Evolutionary conservation across 2,797 vertebrate genomes (phyloP).

Genomic region (Danio albolineatus): DNA sequence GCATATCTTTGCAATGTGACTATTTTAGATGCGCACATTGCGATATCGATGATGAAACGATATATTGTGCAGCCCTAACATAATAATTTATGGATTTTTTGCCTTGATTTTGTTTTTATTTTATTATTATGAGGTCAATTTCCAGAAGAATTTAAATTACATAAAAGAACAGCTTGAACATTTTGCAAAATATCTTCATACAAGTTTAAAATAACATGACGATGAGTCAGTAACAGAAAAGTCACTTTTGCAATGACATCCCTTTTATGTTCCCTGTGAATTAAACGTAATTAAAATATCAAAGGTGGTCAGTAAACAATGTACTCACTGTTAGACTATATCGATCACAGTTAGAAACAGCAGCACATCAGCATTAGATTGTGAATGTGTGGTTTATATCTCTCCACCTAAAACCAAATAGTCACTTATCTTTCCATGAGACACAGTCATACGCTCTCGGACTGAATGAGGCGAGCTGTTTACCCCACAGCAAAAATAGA

Average conservation of each 20-base stretch:
- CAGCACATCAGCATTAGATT: background rate
- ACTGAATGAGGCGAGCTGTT: slow-evolving; percentile 13
- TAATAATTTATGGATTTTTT: too few relatives aligned
- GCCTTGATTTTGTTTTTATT: too few relatives aligned
- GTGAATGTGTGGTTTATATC: background rate
- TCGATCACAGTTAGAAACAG: slow-evolving; percentile 5
- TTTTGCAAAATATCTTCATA: background rate
- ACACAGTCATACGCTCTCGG: background rate
- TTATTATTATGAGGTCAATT: too few relatives aligned
- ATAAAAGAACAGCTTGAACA: background rate
- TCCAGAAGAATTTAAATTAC: background rate
- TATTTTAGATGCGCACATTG: too few relatives aligned
- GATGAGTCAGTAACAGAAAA: background rate
- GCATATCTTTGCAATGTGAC: too few relatives aligned
- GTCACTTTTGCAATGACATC: background rate
- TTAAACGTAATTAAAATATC: slow-evolving; percentile 2
- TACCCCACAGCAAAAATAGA: slow-evolving; percentile 48
- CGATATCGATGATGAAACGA: too few relatives aligned
- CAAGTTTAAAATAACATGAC: background rate
- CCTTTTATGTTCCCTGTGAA: background rate
- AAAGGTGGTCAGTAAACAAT: too few relatives aligned
- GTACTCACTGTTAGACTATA: background rate
- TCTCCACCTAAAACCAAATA: slow-evolving; percentile 35
- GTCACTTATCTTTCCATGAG: slow-evolving; percentile 25
- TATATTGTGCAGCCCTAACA: too few relatives aligned